Percentiles rank a stretch among this genome's conserved stretches.
Conservation (phyloP, 2,797 vertebrate genomes). For the Heteromormyrus szaboi region DNA sequence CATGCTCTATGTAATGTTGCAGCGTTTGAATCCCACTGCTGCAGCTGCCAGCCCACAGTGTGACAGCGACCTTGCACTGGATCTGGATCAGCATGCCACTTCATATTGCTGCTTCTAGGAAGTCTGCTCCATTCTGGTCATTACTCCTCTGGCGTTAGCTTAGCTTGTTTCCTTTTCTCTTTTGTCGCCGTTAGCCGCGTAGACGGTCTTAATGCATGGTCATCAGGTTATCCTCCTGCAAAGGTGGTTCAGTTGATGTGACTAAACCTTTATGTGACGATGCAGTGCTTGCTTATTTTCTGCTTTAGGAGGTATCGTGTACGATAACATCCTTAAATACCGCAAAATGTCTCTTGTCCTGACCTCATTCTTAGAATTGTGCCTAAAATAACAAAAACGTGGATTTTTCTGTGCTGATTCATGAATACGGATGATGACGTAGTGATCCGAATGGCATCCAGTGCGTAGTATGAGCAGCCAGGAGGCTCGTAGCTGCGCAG, state of each 20-base stretch:
- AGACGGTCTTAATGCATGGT: neutral
- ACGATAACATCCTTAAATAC: neutral
- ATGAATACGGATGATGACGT: neutral
- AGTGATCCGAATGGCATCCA: neutral
- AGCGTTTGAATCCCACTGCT: neutral
- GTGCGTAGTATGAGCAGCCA: neutral
- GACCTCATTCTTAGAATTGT: neutral
- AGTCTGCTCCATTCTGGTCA: neutral
- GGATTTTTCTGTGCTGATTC: neutral
- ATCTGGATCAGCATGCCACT: neutral
- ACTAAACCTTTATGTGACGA: neutral
- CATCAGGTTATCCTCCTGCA: neutral
- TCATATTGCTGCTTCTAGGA: neutral
- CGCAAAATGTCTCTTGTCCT: neutral
- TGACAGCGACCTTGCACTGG: neutral
- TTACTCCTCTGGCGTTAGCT: neutral
- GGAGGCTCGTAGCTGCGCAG: neutral
- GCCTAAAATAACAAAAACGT: neutral
- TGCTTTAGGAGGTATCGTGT: neutral
- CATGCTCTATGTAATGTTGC: neutral
- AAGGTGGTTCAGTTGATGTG: neutral
- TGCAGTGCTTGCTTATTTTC: neutral
- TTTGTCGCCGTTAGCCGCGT: neutral
- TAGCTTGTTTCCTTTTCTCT: neutral
- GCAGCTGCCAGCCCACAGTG: neutral